Conservation (phyloP, 2,888 invertebrate genomes). For the Melanchra persicariae region DNA sequence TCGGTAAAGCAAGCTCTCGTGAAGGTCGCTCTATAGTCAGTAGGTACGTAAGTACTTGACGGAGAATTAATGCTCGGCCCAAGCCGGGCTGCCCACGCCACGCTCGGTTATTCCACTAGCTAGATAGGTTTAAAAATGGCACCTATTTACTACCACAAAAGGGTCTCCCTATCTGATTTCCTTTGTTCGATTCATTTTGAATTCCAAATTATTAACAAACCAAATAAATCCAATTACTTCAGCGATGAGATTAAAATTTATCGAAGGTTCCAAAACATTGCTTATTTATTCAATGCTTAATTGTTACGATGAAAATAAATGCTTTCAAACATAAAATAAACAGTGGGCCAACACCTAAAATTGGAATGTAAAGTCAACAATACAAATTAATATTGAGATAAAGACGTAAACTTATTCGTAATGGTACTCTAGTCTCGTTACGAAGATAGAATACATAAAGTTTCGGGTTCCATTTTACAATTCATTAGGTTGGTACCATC, state of each 20-base stretch:
- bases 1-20: conserved; percentile 4
- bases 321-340: conserved; percentile 5
- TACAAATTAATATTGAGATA: conserved; percentile 33
- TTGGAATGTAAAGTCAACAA: conserved; percentile 4
- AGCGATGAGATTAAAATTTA: not conserved
- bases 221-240: conserved; percentile 10
- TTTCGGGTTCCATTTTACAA: conserved; percentile 44
- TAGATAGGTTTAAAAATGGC: conserved; percentile 35
- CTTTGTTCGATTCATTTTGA: conserved; percentile 5
- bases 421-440: conserved; percentile 15
- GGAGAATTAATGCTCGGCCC: conserved; percentile 48
- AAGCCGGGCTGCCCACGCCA: conserved; percentile 16
- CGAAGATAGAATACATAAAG: conserved; percentile 36
- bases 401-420: conserved; percentile 25
- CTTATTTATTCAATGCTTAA: conserved; percentile 1
- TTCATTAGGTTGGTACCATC: conserved; percentile 37
- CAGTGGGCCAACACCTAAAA: not conserved
- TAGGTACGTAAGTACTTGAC: conserved; percentile 42
- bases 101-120: conserved; percentile 12
- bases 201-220: conserved; percentile 12
- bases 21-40: conserved; percentile 26
- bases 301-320: conserved; percentile 18
- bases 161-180: conserved; percentile 8
- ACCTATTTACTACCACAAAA: conserved; percentile 27
- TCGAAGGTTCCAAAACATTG: not conserved